A percentile compares a stretch with the other conserved stretches of the same genome.
These are phyloP conservation scores for Amblyteles armatorius DNA, from an alignment of 2,888 invertebrate genomes.

Conservation along the genomic window DNA sequence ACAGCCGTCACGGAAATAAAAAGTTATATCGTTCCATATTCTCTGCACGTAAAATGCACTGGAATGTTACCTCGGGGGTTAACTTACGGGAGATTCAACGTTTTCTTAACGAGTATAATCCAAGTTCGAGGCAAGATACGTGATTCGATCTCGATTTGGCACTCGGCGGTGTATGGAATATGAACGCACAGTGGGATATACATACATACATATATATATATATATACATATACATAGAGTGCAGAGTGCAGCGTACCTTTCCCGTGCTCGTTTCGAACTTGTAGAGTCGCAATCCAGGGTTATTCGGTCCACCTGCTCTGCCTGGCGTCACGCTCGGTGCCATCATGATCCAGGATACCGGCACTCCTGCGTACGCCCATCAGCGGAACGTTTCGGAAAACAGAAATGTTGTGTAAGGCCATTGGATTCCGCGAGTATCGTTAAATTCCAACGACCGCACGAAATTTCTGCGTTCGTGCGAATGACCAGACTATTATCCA, in stretches of 20 bases:
- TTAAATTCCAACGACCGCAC: slow-evolving; percentile 35
- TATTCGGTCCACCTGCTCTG: slow-evolving; percentile 91
- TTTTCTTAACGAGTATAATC: slow-evolving; percentile 4
- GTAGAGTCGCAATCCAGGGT: slow-evolving; percentile 95
- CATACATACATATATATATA: background rate
- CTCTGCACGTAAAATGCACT: background rate
- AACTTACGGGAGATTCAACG: background rate
- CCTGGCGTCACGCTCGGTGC: slow-evolving; percentile 96
- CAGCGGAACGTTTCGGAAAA: slow-evolving; percentile 27
- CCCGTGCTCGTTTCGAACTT: slow-evolving; percentile 95
- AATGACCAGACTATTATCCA: slow-evolving; percentile 24
- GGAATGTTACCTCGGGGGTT: background rate
- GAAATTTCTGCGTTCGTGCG: slow-evolving; percentile 38
- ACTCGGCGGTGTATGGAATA: background rate
- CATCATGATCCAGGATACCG: slow-evolving; percentile 94
- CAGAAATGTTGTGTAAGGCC: slow-evolving; percentile 64
- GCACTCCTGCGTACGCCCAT: slow-evolving; percentile 87
- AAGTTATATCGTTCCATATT: background rate
- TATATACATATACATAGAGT: background rate
- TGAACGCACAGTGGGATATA: background rate
- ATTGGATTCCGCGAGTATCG: slow-evolving; percentile 47
- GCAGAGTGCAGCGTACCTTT: slow-evolving; percentile 87
- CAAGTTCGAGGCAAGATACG: slow-evolving; percentile 8
- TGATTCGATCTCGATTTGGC: slow-evolving; percentile 5
- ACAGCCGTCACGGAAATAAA: background rate